phyloP scores from a whole-genome alignment of 1,140 invertebrate species.

The Bombus pascuorum region DNA sequence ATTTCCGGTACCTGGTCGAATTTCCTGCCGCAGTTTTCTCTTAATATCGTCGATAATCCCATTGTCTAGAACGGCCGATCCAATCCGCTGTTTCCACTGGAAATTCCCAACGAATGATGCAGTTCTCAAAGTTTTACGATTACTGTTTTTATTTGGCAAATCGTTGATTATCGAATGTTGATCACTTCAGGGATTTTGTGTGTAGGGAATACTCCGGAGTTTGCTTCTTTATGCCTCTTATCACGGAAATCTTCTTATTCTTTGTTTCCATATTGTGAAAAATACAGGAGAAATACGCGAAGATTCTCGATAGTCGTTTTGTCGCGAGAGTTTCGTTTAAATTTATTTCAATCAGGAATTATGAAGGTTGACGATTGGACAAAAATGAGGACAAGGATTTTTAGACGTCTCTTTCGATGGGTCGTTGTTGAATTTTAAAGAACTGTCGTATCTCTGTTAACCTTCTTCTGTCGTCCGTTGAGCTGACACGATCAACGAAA shows the following conservation, averaged over 20 bases:
- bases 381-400: neutral
- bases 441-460: neutral
- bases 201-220: neutral
- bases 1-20: conserved; percentile 4
- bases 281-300: neutral
- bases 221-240: neutral
- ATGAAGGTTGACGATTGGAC: neutral
- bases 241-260: neutral
- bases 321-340: neutral
- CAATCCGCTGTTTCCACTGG: neutral
- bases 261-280: neutral
- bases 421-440: neutral
- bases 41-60: neutral
- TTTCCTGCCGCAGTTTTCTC: neutral
- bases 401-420: neutral
- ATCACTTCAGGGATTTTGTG: neutral
- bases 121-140: neutral
- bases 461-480: no score
- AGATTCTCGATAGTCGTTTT: neutral
- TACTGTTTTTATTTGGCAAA: neutral
- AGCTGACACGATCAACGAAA: no score
- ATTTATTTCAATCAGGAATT: neutral
- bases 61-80: neutral
- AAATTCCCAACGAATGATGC: neutral
- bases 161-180: neutral